Percentiles rank a stretch among this genome's conserved stretches.
Conservation (phyloP, 2,888 invertebrate species). For the Drosophila pegasa region DNA sequence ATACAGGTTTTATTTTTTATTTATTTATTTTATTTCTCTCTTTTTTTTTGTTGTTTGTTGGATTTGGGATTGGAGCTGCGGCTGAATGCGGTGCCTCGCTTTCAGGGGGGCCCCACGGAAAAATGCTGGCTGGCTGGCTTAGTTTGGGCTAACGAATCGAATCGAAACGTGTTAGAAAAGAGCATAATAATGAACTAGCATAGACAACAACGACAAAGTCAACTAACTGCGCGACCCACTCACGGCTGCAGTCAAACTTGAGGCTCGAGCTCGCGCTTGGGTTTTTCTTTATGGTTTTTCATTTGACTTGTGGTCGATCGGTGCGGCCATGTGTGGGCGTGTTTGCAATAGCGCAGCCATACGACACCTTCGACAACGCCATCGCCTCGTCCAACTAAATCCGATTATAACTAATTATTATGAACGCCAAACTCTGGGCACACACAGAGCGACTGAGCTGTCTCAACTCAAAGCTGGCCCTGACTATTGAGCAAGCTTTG, state of each 20-base stretch:
- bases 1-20: constrained; percentile 54
- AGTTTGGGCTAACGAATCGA: constrained; percentile 58
- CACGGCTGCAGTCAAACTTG: constrained; percentile 18
- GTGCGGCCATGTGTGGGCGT: constrained; percentile 42
- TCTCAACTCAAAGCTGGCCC: constrained; percentile 17
- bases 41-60: neutral
- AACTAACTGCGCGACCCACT: constrained; percentile 28
- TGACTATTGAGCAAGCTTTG: constrained; percentile 20
- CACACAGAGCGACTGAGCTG: constrained; percentile 34
- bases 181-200: constrained; percentile 68
- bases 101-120: constrained; percentile 39
- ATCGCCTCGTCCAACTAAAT: constrained; percentile 62
- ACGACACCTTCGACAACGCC: constrained; percentile 52
- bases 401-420: constrained; percentile 83
- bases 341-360: constrained; percentile 43
- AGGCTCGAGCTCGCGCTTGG: constrained; percentile 21
- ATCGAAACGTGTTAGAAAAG: constrained; percentile 70
- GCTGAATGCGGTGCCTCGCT: constrained; percentile 34
- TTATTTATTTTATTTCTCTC: constrained; percentile 13
- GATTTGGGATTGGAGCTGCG: constrained; percentile 9
- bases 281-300: constrained; percentile 63
- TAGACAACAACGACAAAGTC: constrained; percentile 5
- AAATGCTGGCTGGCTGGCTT: constrained; percentile 30
- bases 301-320: constrained; percentile 43
- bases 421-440: constrained; percentile 57